Evolutionary conservation across 2,113 vertebrate genomes (phyloP), one percentile per base, ranked within the genome.

Genomic region (Embiotoca jacksoni): DNA sequence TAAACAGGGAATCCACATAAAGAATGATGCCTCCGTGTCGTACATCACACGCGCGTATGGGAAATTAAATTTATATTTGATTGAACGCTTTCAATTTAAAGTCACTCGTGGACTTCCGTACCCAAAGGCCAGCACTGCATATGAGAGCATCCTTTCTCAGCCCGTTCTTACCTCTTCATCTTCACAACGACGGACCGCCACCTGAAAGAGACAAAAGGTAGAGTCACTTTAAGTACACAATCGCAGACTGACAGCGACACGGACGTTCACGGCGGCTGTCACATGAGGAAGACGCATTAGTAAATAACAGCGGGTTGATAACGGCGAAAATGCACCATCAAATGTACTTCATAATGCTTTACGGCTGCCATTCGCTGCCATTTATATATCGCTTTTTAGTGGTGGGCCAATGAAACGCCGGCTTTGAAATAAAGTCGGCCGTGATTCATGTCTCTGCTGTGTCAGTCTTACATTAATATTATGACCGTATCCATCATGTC

Each of bases 391-490:
- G 91, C 94, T 93, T 94, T 94, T 94, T 93, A 94, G 92, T 90
- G 90, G 85, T 50, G 88, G 84, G 84, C 93, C 94, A 93, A 94
- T 94, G 93, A 94, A 94, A 94, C 74, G 81, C 77, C 63, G 65
- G 88, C 90, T 92, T 92, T 89, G 91, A 94, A 94, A 94, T 94
- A 95, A 95, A 94, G 92, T 92, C 88, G 81, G 87, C 88, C 83
- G 90, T 95, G 93, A 95, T 94, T 95, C 93, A 95, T 93, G 92
- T 92, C 91, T 91, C 93, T 82, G 80, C 93, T 72, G 84, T 92
- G 92, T 95, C 94, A 94, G 91, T 92, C 92, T 94, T 94, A 91
- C 92, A 94, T 95, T 95, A 95, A 95, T 95, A 94, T 95, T 94
- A 96, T 94, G 94, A 94, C 93, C 94, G 81, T 91, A 95, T 95